Base-by-base conservation (phyloP, 2,113 vertebrate species). In the Dolichotis patagonum region DNA sequence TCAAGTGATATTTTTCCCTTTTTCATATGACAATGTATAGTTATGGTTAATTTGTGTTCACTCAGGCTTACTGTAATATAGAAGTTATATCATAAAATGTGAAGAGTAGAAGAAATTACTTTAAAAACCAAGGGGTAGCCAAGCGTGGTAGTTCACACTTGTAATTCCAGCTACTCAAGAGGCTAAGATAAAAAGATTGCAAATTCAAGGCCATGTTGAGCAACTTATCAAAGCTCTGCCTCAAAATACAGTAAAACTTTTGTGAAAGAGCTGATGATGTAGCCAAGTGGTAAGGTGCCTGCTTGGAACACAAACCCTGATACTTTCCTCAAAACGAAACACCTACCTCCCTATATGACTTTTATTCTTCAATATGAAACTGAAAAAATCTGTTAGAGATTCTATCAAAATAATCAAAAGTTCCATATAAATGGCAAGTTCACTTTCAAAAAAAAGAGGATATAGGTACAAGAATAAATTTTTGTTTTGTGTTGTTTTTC, bases 91-190 rank as follows among this genome's bases (percentile, higher is more conserved):
- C 12, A 94, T 69, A 90, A 87, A 92, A 91, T 65, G 41, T 10
- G 4, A 85, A 85, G 3, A 65, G 7, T 46, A 54, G 0, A 84
- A 62, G 14, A 95, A 89, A 77, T 62, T 86, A 46, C 16, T 75
- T 90, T 91, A 78, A 97, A 93, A 80, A 43, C 19, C 41, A 95
- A 87, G 17, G 83, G 77, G 32, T 54, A n/a, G 49, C 43, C 75
- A 78, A 28, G 43, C 24, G 32, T 49, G 75, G 75, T 78, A 30
- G 75, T 49, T 16, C 14, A 32, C 43, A 78, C 12, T 43, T 46
- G 26, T 30, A 49, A 49, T 30, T 30, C 43, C 28, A 49, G 43
- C 75, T 78, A 30, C 14, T 49, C 43, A 78, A 78, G 13, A 78
- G 28, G 26, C 13, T 49, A 49, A 49, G 26, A 26, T 28, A 75